Evolutionary conservation across 2,797 vertebrate species (phyloP).

Genomic region (Momotus momota): DNA sequence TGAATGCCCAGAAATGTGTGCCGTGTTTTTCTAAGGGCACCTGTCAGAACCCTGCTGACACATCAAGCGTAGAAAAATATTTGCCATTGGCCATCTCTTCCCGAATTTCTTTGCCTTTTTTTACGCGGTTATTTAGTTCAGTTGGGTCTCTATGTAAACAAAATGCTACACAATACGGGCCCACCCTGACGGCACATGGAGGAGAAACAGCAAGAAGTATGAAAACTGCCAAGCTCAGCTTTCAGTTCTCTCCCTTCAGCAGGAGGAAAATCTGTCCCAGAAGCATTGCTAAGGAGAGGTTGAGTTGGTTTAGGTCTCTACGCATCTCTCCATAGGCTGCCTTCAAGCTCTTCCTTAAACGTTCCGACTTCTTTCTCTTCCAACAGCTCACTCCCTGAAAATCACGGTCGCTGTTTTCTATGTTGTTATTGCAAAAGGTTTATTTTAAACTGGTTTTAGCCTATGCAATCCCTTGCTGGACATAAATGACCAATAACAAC

Average conservation of each 20-base stretch:
- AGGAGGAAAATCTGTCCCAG: neutral
- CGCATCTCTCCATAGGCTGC: neutral
- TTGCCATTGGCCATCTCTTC: conserved; percentile 18
- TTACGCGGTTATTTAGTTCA: neutral
- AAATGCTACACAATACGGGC: neutral
- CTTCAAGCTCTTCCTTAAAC: neutral
- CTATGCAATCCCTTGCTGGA: neutral
- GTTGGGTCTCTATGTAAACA: neutral
- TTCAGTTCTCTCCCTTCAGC: neutral
- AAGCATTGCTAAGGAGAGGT: neutral
- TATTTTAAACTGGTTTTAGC: neutral
- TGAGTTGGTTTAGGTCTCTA: neutral
- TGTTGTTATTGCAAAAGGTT: neutral
- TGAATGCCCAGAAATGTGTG: conserved; percentile 6
- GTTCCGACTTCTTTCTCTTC: neutral
- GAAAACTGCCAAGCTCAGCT: neutral
- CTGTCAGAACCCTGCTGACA: conserved; percentile 54
- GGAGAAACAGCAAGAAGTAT: neutral
- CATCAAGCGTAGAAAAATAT: conserved; percentile 50
- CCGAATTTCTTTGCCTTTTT: neutral
- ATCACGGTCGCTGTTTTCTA: neutral
- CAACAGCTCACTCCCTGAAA: neutral
- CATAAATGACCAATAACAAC: neutral
- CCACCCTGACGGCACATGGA: neutral
- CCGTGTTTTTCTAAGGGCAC: conserved; percentile 55